Evolutionary conservation across 2,113 vertebrate genomes (phyloP), one percentile per base, ranked within the genome.

Genomic region (Paramisgurnus dabryanus): DNA sequence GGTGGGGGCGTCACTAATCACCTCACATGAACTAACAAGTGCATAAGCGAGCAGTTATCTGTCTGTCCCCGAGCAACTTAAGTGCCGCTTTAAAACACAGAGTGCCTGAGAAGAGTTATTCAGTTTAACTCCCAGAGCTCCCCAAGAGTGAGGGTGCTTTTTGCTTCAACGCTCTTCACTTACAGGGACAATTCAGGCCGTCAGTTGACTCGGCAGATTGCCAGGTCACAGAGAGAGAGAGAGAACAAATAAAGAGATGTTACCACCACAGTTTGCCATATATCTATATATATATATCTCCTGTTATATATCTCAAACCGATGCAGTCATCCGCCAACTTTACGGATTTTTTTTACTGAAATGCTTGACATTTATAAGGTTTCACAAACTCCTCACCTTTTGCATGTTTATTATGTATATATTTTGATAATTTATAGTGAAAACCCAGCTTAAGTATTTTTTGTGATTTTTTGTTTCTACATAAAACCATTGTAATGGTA

Each of bases 21-120:
- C 80, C 78, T 82, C 66, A 50, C 18, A 80, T 70, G 43, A 81
- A 82, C 78, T 67, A 83, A 73, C 80, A 83, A 66, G 43, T 57
- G 39, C 65, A 78, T 74, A 83, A 81, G 81, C 13, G 65, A 83
- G 15, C 82, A 67, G 81, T 83, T 84, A 84, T 80, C 80, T 71
- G 70, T 66, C 78, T 3, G 18, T 86, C 83, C 83, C 83, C 7
- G 57, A 77, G 58, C 80, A 78, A 77, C 82, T 80, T 67, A 79
- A 81, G 84, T 80, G 79, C 43, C n/a, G 76, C 67, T 58, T 71
- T 72, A 78, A 78, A 78, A 17, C 67, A 73, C 17, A 79, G 61
- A 60, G 57, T 40, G 55, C 15, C 41, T 12, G 58, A 63, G 67
- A 71, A 63, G 53, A 78, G 57, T 70, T 60, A 39, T 69, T 70